These are phyloP conservation scores for Cotesia glomerata DNA, from an alignment of 1,140 invertebrate species.

Conservation along the genomic window DNA sequence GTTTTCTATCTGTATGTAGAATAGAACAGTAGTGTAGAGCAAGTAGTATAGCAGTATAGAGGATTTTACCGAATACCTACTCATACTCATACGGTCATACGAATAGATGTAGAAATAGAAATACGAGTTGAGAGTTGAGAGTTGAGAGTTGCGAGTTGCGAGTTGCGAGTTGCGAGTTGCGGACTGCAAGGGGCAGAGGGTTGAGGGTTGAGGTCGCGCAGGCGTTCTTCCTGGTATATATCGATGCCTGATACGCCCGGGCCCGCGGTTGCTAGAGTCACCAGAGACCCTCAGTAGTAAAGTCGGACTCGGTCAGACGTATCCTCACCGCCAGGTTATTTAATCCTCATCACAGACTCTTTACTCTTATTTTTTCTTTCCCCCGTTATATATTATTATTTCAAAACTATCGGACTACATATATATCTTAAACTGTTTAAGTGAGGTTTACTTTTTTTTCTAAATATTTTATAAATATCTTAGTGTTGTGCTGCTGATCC, in stretches of 20 bases:
- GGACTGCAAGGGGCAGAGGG: background rate
- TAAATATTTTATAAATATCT: no score
- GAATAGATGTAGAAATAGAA: no score
- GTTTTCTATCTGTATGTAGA: no score
- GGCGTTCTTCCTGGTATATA: constrained; percentile 14
- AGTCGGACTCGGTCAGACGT: constrained; percentile 54
- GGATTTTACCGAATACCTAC: no score
- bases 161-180: no score
- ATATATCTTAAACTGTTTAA: background rate
- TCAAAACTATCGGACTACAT: background rate
- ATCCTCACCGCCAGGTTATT: constrained; percentile 32
- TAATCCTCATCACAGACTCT: background rate
- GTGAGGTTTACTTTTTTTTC: background rate
- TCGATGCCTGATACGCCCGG: constrained; percentile 35
- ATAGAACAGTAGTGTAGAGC: no score
- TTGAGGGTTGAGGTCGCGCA: constrained; percentile 24
- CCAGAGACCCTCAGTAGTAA: constrained; percentile 53
- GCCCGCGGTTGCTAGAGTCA: constrained; percentile 23
- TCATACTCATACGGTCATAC: no score
- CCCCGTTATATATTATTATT: background rate
- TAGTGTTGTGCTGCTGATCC: no score
- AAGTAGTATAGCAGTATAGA: no score
- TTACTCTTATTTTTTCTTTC: background rate
- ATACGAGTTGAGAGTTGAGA: no score
- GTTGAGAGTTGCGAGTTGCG: no score